phyloP scores from a whole-genome alignment of 2,888 invertebrate genomes.

The Colostygia pectinataria region DNA sequence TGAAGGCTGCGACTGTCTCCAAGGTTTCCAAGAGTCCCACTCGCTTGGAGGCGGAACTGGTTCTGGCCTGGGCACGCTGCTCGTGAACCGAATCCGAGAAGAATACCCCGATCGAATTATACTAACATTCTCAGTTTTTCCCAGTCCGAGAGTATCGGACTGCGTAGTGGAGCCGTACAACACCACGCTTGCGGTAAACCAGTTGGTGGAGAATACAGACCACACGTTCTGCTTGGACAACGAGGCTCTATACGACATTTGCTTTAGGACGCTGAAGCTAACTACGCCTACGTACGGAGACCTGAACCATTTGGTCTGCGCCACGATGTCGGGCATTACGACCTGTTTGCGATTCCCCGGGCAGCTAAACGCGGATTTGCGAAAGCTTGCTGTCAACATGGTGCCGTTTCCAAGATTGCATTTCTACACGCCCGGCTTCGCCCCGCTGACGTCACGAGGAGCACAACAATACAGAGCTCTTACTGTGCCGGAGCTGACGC shows the following conservation, averaged over 20 bases:
- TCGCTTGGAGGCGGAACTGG: slow-evolving; percentile 84
- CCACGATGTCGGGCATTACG: slow-evolving; percentile 94
- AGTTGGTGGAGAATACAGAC: slow-evolving; percentile 90
- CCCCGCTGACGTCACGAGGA: slow-evolving; percentile 90
- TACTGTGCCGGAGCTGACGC: slow-evolving; percentile 94
- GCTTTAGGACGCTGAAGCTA: slow-evolving; percentile 89
- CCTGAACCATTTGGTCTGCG: slow-evolving; percentile 91
- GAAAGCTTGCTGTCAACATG: slow-evolving; percentile 76
- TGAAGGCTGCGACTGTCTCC: slow-evolving; percentile 95
- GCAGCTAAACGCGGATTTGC: slow-evolving; percentile 72
- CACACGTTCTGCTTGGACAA: slow-evolving; percentile 88
- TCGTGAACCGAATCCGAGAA: slow-evolving; percentile 93
- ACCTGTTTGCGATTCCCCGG: slow-evolving; percentile 88
- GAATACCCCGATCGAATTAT: slow-evolving; percentile 95
- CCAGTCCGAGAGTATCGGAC: slow-evolving; percentile 91
- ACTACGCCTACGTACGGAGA: slow-evolving; percentile 91
- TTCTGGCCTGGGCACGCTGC: slow-evolving; percentile 83
- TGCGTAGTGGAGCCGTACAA: slow-evolving; percentile 88
- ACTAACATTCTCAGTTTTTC: slow-evolving; percentile 91
- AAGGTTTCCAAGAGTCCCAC: slow-evolving; percentile 93
- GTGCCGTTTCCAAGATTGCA: slow-evolving; percentile 86
- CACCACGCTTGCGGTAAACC: slow-evolving; percentile 92
- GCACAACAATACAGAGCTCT: slow-evolving; percentile 94
- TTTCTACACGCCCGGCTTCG: slow-evolving; percentile 84
- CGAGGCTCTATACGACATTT: slow-evolving; percentile 88